Conservation (phyloP, 2,888 invertebrate genomes). For the Hyposoter didymator region DNA sequence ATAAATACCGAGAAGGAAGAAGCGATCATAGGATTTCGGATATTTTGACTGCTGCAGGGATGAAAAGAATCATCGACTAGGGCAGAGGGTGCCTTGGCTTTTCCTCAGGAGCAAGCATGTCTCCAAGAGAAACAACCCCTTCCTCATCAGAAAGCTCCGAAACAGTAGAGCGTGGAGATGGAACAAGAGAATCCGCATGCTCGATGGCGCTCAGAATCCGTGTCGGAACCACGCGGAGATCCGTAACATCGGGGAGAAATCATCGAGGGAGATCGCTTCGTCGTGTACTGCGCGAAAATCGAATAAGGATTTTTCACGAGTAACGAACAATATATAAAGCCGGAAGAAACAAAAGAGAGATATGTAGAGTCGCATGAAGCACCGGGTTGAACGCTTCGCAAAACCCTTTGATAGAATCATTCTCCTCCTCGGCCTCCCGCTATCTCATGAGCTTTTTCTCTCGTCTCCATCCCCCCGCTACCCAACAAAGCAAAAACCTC, state of each 20-base stretch:
- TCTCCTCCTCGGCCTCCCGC: constrained; percentile 54
- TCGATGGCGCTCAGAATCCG: constrained; percentile 52
- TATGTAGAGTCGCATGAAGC: constrained; percentile 14
- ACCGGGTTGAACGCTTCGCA: constrained; percentile 47
- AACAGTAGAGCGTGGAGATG: constrained; percentile 65
- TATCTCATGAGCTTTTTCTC: constrained; percentile 63
- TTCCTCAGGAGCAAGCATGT: constrained; percentile 24
- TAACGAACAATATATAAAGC: constrained; percentile 23
- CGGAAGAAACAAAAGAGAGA: constrained; percentile 42
- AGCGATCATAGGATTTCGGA: constrained; percentile 75
- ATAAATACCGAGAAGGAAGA: constrained; percentile 65
- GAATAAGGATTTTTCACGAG: constrained; percentile 62
- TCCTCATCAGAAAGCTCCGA: constrained; percentile 46
- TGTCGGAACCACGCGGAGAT: constrained; percentile 67
- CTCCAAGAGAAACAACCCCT: constrained; percentile 59
- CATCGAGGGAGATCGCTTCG: constrained; percentile 54
- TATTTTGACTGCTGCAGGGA: constrained; percentile 68
- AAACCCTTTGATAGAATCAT: constrained; percentile 67
- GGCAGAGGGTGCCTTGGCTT: constrained; percentile 24
- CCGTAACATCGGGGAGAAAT: constrained; percentile 65
- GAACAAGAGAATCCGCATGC: constrained; percentile 59
- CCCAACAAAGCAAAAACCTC: constrained; percentile 51
- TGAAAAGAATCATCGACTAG: constrained; percentile 57
- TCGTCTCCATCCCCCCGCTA: constrained; percentile 13
- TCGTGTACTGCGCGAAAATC: constrained; percentile 42